These are phyloP conservation scores for Meta bourneti DNA, from an alignment of 2,888 invertebrate genomes.

Conservation along the genomic window DNA sequence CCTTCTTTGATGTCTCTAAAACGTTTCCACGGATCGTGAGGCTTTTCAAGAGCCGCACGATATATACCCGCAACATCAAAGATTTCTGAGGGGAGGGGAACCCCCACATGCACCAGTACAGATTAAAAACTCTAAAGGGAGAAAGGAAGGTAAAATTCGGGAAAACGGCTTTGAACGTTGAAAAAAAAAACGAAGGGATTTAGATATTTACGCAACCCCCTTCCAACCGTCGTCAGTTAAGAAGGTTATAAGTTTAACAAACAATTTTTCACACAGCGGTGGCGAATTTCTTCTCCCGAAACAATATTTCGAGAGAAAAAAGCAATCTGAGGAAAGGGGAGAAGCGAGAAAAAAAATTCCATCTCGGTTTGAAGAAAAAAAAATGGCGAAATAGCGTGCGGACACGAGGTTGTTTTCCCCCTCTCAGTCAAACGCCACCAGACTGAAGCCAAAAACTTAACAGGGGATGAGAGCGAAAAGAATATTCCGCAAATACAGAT, in stretches of 20 bases:
- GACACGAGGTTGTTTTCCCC: not conserved
- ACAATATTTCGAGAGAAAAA: slow-evolving; percentile 15
- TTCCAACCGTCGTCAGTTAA: not conserved
- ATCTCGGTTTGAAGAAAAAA: not conserved
- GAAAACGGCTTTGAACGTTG: not conserved
- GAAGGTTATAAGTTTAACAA: slow-evolving; percentile 47
- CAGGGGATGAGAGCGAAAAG: not conserved
- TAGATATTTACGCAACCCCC: not conserved
- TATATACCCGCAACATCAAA: not conserved
- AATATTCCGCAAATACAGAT: slow-evolving; percentile 1
- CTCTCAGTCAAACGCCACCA: not conserved
- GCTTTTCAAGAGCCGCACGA: not conserved
- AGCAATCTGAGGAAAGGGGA: not conserved
- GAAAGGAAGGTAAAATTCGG: not conserved
- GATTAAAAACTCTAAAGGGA: not conserved
- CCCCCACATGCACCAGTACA: not conserved
- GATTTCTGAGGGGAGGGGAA: not conserved
- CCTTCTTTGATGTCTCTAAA: not conserved
- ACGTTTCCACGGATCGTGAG: not conserved
- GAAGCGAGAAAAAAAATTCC: not conserved
- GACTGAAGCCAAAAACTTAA: not conserved
- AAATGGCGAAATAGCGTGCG: not conserved
- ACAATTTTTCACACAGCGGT: slow-evolving; percentile 35
- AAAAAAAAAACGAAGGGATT: not conserved
- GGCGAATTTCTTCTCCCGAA: slow-evolving; percentile 12